Conservation (phyloP, 2,888 invertebrate genomes). For the Ectemnius lituratus region DNA sequence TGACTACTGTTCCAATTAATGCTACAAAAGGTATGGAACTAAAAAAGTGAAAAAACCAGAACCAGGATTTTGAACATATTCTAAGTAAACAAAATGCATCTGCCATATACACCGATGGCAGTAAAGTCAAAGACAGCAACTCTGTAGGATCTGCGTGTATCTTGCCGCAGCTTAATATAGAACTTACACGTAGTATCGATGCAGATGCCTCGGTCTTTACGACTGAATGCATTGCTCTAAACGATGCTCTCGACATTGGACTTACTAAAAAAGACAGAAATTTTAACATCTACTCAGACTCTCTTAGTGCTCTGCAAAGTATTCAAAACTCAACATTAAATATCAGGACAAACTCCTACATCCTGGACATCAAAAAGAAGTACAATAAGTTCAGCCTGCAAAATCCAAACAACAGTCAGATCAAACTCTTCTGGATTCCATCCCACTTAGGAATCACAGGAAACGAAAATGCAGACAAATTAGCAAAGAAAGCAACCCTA, state of each 20-base stretch:
- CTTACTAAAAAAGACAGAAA: too few relatives aligned
- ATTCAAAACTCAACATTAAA: too few relatives aligned
- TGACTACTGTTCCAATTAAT: neutral
- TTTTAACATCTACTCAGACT: too few relatives aligned
- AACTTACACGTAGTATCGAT: neutral
- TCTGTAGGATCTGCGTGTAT: constrained; percentile 2
- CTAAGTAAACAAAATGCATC: neutral
- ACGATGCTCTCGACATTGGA: neutral
- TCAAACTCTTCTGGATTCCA: too few relatives aligned
- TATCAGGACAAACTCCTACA: too few relatives aligned
- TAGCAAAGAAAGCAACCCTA: too few relatives aligned
- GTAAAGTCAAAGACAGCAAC: neutral
- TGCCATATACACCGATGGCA: constrained; percentile 1
- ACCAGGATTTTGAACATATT: neutral
- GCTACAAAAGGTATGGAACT: neutral
- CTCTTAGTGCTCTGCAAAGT: too few relatives aligned
- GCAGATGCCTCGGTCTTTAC: neutral
- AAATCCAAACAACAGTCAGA: too few relatives aligned
- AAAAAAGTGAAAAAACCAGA: neutral
- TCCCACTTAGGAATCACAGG: too few relatives aligned
- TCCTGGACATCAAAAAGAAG: too few relatives aligned
- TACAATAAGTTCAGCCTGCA: too few relatives aligned
- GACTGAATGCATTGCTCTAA: constrained; percentile 10
- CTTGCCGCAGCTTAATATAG: neutral
- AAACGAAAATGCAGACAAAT: too few relatives aligned